Evolutionary conservation across 2,888 invertebrate species (phyloP).

Genomic region (Temnothorax unifasciatus): DNA sequence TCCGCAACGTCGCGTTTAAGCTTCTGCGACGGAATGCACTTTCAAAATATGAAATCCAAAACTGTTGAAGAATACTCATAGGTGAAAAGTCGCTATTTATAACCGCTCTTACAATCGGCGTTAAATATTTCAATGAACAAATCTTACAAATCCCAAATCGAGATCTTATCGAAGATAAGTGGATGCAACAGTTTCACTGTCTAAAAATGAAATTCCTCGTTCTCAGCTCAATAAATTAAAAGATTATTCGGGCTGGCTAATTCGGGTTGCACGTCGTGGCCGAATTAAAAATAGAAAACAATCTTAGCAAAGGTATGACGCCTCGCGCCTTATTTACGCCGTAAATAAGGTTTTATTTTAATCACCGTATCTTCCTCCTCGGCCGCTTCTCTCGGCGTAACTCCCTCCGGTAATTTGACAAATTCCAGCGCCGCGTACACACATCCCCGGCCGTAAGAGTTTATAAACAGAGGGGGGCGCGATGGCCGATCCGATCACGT

Average conservation of each 20-base stretch:
- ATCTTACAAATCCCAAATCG: background rate
- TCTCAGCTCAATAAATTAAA: background rate
- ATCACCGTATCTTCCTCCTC: background rate
- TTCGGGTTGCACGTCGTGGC: background rate
- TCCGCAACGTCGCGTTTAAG: constrained; percentile 79
- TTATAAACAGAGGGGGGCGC: constrained; percentile 66
- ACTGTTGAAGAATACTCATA: constrained; percentile 66
- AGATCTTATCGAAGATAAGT: background rate
- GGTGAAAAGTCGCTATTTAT: background rate
- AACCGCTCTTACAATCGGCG: background rate
- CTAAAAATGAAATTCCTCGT: background rate
- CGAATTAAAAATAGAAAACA: background rate
- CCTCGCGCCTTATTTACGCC: background rate
- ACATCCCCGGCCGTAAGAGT: constrained; percentile 31
- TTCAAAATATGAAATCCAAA: constrained; percentile 79
- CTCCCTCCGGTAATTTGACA: constrained; percentile 41
- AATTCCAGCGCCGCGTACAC: constrained; percentile 55
- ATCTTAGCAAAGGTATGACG: background rate
- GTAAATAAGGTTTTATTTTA: background rate
- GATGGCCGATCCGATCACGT: constrained; percentile 39
- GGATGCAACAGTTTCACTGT: background rate
- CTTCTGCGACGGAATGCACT: constrained; percentile 75
- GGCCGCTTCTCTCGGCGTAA: background rate
- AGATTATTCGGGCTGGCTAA: background rate
- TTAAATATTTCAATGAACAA: background rate